Percentiles rank a stretch among this genome's conserved stretches.
phyloP scores from a whole-genome alignment of 2,113 vertebrate genomes.

The Elaphurus davidianus region DNA sequence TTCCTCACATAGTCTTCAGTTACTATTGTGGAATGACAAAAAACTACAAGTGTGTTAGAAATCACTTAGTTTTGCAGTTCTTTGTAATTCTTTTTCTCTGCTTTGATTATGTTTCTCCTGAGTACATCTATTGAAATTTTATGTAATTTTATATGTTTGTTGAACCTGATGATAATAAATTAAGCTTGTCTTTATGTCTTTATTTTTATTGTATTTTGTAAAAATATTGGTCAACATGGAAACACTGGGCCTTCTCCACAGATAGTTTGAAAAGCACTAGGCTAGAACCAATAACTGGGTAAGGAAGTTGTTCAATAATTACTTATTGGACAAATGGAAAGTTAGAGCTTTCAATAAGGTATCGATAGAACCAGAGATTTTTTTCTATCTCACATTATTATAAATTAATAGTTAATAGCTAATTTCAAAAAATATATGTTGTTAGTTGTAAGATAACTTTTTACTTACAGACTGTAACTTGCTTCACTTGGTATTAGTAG shows the following conservation, averaged over 20 bases:
- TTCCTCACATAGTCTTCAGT: background rate
- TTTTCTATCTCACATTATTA: background rate
- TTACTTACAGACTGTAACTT: background rate
- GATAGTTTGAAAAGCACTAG: background rate
- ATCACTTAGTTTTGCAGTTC: background rate
- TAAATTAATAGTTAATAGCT: background rate
- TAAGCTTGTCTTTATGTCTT: background rate
- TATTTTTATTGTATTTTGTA: background rate
- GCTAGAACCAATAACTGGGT: background rate
- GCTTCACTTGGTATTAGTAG: background rate
- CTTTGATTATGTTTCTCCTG: background rate
- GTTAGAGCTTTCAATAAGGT: background rate
- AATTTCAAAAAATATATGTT: background rate
- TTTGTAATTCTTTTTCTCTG: background rate
- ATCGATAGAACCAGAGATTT: background rate
- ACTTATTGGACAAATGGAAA: background rate
- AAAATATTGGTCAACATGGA: background rate
- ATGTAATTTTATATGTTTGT: background rate
- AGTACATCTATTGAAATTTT: background rate
- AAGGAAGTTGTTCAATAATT: background rate
- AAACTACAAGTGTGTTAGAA: background rate
- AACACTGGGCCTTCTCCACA: background rate
- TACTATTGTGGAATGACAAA: background rate
- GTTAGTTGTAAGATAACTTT: background rate
- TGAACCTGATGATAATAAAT: background rate